Conservation (phyloP, 2,797 vertebrate genomes). For the Alcedo quadribrachys region DNA sequence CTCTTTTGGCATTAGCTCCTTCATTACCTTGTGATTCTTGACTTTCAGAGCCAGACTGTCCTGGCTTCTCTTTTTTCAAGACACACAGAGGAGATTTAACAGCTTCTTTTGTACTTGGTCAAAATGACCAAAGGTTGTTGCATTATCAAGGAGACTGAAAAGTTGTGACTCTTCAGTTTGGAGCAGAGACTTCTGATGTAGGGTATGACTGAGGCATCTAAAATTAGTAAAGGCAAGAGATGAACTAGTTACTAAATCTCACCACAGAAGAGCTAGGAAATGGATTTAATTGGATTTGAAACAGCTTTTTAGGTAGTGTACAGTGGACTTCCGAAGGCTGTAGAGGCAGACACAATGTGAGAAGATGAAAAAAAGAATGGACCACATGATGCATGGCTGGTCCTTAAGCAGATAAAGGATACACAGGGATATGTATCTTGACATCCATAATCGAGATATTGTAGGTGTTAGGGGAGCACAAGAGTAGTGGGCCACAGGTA, state of each 20-base stretch:
- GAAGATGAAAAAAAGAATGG: not conserved
- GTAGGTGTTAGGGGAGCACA: not conserved
- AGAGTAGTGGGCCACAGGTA: not conserved
- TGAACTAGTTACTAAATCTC: not conserved
- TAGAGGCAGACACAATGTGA: not conserved
- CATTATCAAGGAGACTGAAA: not conserved
- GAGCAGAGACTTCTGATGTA: not conserved
- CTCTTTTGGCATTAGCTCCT: not conserved
- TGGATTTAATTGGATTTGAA: not conserved
- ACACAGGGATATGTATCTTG: not conserved
- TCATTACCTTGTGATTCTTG: not conserved
- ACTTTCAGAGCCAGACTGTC: not conserved
- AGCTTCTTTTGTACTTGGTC: not conserved
- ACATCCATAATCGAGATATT: not conserved
- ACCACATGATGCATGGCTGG: not conserved
- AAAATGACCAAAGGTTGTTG: not conserved
- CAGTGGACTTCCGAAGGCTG: not conserved
- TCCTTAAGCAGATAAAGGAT: not conserved
- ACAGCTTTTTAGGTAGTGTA: not conserved
- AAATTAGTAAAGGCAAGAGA: not conserved
- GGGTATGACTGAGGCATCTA: not conserved
- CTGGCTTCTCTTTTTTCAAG: not conserved
- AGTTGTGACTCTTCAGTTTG: not conserved
- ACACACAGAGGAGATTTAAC: not conserved
- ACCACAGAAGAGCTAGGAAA: not conserved